Evolutionary conservation across 2,888 invertebrate genomes (phyloP).

Genomic region (Euzophera pinguis): DNA sequence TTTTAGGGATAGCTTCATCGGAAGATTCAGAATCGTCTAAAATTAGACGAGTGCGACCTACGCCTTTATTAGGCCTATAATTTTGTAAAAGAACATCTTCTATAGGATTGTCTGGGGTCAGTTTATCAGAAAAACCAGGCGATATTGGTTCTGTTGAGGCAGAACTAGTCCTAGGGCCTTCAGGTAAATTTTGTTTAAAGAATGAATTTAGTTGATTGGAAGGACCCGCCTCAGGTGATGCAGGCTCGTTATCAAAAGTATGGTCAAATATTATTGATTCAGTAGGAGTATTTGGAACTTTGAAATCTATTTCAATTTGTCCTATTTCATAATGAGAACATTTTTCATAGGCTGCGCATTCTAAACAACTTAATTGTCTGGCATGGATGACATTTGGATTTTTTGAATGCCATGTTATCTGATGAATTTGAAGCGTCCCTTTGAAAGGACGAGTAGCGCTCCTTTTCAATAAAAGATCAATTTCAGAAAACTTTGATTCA

Average conservation of each 20-base stretch:
- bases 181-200: neutral
- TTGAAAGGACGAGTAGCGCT: neutral
- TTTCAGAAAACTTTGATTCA: neutral
- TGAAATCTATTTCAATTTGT: neutral
- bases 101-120: neutral
- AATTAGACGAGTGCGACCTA: neutral
- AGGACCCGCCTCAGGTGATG: neutral
- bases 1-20: neutral
- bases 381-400: neutral
- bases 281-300: neutral
- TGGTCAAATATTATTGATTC: neutral
- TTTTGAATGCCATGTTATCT: neutral
- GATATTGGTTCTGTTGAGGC: neutral
- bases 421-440: neutral
- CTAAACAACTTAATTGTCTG: neutral
- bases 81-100: neutral
- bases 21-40: neutral
- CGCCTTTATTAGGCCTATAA: neutral
- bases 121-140: neutral
- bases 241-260: conserved; percentile 4
- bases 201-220: neutral
- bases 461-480: neutral
- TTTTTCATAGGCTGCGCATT: neutral
- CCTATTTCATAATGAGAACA: neutral
- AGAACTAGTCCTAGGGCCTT: neutral